A percentile compares a stretch with the other conserved stretches of the same genome.
phyloP scores from a whole-genome alignment of 53 echinoderm and acorn worm genomes.

The Actinopyga echinites region DNA sequence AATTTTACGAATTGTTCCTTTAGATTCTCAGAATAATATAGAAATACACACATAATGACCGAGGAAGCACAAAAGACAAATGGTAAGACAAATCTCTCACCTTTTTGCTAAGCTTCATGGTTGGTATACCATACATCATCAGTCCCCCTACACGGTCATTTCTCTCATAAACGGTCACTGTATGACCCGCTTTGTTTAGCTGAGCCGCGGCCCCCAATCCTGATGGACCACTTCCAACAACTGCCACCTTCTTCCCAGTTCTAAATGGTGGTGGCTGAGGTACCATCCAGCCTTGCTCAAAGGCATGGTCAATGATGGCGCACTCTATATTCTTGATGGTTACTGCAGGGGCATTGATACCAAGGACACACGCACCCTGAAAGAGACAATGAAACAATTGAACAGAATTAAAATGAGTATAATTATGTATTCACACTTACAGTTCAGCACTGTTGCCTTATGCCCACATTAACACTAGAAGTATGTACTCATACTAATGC shows the following conservation, averaged over 20 bases:
- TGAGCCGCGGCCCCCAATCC: conserved; percentile 93
- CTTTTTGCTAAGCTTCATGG: conserved; percentile 93
- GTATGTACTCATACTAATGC: too few species aligned
- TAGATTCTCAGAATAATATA: background rate
- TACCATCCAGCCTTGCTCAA: conserved; percentile 97
- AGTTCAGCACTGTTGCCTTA: too few species aligned
- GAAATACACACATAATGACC: background rate
- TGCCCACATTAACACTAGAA: too few species aligned
- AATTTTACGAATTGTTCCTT: too few species aligned
- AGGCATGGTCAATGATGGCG: conserved; percentile 96
- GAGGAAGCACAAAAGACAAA: too few species aligned
- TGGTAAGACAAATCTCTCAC: conserved; percentile 54
- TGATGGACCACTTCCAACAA: conserved; percentile 90
- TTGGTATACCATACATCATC: conserved; percentile 96
- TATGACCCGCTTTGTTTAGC: conserved; percentile 97
- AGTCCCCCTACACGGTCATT: conserved; percentile 90
- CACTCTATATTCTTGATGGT: conserved; percentile 99
- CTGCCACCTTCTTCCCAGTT: conserved; percentile 83
- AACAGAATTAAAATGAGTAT: too few species aligned
- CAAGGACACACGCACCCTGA: conserved; percentile 94
- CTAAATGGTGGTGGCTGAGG: conserved; percentile 83
- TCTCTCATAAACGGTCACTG: conserved; percentile 92
- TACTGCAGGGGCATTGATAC: conserved; percentile 92
- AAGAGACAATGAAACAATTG: background rate
- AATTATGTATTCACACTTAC: too few species aligned